Evolutionary conservation across 2,888 invertebrate species (phyloP).

Genomic region (Diadegma fenestrale): DNA sequence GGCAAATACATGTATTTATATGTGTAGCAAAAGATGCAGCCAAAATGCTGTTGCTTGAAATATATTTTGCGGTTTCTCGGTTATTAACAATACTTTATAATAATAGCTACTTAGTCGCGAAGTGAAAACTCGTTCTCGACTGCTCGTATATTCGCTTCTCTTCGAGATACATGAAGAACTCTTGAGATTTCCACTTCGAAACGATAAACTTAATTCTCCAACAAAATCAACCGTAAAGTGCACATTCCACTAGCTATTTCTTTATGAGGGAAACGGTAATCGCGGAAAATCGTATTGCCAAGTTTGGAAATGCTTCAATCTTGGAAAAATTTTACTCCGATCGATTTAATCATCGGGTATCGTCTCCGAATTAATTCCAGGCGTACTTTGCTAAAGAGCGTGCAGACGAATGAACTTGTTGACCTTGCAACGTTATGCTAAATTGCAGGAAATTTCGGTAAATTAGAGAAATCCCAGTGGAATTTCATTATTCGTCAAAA

Average conservation of each 20-base stretch:
- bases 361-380: not conserved
- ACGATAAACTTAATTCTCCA: conserved; percentile 2
- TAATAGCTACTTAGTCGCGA: conserved; percentile 40
- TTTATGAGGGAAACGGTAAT: not conserved
- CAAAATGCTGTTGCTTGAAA: conserved; percentile 33
- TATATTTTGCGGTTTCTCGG: conserved; percentile 42
- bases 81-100: conserved; percentile 62
- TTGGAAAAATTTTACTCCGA: not conserved
- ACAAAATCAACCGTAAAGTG: not conserved
- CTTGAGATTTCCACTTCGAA: conserved; percentile 9
- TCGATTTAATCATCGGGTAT: not conserved
- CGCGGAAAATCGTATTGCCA: not conserved
- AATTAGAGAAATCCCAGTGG: not conserved
- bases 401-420: not conserved
- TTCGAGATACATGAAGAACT: not conserved
- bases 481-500: not conserved
- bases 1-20: not conserved
- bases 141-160: not conserved
- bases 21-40: not conserved
- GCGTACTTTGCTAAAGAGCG: not conserved
- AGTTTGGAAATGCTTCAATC: not conserved
- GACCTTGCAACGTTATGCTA: not conserved
- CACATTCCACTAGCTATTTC: not conserved
- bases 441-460: not conserved
- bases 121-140: conserved; percentile 50